These are phyloP conservation scores for Craterocephalus amniculus DNA, from an alignment of 2,797 vertebrate genomes.

Conservation along the genomic window DNA sequence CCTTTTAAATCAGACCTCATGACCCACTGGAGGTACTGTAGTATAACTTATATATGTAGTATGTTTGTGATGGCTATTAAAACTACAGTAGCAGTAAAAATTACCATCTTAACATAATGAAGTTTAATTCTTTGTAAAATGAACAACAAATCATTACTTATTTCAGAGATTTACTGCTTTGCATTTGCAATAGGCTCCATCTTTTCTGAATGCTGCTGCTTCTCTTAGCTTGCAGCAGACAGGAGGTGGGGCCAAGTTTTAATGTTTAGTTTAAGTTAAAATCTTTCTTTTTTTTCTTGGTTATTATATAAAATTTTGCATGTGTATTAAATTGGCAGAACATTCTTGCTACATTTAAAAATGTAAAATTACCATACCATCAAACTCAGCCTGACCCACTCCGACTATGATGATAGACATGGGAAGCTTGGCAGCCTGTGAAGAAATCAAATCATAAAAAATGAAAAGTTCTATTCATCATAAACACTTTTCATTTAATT, in stretches of 20 bases:
- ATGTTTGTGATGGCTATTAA: not conserved
- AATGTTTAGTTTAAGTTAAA: too few species aligned
- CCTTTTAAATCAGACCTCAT: not conserved
- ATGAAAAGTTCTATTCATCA: not conserved
- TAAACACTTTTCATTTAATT: not conserved
- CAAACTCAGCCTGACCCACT: constrained; percentile 95
- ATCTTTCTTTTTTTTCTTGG: not conserved
- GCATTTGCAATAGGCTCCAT: not conserved
- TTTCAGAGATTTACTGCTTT: not conserved
- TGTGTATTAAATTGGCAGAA: not conserved
- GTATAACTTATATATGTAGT: too few species aligned
- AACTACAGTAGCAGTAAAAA: not conserved
- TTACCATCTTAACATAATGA: not conserved
- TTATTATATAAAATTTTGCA: not conserved
- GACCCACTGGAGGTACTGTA: not conserved
- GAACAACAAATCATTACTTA: too few species aligned
- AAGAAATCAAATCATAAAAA: constrained; percentile 35
- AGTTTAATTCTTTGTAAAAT: not conserved
- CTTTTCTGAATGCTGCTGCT: not conserved
- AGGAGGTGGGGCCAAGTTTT: not conserved
- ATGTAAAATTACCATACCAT: constrained; percentile 81
- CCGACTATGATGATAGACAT: constrained; percentile 98
- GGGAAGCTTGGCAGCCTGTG: constrained; percentile 92
- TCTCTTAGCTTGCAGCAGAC: not conserved
- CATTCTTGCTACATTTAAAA: not conserved